A percentile compares a stretch with the other conserved stretches of the same genome.
phyloP scores from a whole-genome alignment of 30 jellyfish, hydroid and myxozoan genomes.

The Hydractinia echinata region DNA sequence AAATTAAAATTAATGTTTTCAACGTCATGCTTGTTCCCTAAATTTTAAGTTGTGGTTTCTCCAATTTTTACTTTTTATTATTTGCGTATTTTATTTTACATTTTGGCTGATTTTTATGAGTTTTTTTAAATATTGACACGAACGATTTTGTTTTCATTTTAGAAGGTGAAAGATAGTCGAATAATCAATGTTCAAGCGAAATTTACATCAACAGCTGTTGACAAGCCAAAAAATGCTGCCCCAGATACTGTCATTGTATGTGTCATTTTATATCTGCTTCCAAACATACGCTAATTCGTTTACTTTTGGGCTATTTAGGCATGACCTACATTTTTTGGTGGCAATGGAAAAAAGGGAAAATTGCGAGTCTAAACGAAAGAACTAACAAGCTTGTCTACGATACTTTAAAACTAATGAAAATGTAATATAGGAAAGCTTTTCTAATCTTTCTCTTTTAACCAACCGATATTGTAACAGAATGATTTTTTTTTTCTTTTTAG shows the following conservation, averaged over 20 bases:
- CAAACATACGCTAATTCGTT: too few species aligned
- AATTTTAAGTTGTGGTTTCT: neutral
- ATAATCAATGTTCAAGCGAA: slow-evolving; percentile 12
- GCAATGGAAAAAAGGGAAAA: too few species aligned
- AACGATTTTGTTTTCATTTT: neutral
- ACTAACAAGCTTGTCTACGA: too few species aligned
- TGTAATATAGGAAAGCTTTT: too few species aligned
- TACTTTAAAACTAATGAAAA: too few species aligned
- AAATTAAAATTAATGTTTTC: neutral
- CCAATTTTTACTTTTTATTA: neutral
- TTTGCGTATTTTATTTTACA: neutral
- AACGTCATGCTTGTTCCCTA: neutral
- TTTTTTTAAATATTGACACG: neutral
- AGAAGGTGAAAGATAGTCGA: slow-evolving; percentile 27
- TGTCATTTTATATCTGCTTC: too few species aligned
- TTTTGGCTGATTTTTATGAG: neutral
- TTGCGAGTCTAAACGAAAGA: too few species aligned
- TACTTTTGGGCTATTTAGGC: too few species aligned
- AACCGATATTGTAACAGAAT: neutral
- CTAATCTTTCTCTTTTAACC: too few species aligned
- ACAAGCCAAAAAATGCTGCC: slow-evolving; percentile 19
- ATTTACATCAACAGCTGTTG: slow-evolving; percentile 35
- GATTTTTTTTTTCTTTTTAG: neutral
- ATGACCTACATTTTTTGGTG: too few species aligned
- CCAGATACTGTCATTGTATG: slow-evolving; percentile 22